Evolutionary conservation across 2,113 vertebrate genomes (phyloP).

Genomic region (Passerina amoena): DNA sequence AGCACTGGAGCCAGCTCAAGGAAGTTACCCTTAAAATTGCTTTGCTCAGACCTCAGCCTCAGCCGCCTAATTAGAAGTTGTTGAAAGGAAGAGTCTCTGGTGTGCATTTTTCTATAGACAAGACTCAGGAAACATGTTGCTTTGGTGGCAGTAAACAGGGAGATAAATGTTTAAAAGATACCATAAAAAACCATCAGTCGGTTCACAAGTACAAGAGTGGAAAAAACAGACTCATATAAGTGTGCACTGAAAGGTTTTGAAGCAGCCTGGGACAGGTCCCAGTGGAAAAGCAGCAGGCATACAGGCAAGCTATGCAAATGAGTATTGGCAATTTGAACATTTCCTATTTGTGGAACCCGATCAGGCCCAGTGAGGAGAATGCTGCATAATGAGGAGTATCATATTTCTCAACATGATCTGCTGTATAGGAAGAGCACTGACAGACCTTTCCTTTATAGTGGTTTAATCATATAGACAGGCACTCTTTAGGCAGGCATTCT

Average conservation of each 20-base stretch:
- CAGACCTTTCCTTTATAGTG: neutral
- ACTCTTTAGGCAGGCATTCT: slow-evolving; percentile 33
- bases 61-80: slow-evolving; percentile 54
- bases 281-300: neutral
- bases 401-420: slow-evolving; percentile 33
- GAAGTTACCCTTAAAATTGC: slow-evolving; percentile 67
- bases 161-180: slow-evolving; percentile 56
- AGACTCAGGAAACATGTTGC: slow-evolving; percentile 44
- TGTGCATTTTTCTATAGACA: slow-evolving; percentile 38
- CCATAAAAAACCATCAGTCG: slow-evolving; percentile 1
- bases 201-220: neutral
- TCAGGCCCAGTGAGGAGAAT: slow-evolving; percentile 8
- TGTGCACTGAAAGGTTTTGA: slow-evolving; percentile 36
- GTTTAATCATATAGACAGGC: slow-evolving; percentile 47
- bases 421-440: neutral
- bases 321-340: slow-evolving; percentile 26
- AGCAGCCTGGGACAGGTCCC: slow-evolving; percentile 15
- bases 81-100: slow-evolving; percentile 56
- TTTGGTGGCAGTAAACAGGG: slow-evolving; percentile 29
- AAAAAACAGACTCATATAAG: slow-evolving; percentile 27
- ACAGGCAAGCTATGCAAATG: neutral
- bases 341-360: slow-evolving; percentile 8
- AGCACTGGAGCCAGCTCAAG: slow-evolving; percentile 45
- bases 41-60: slow-evolving; percentile 42
- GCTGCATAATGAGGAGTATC: slow-evolving; percentile 20